phyloP scores from a whole-genome alignment of 2,113 vertebrate species.

The Pelecanoides urinatrix region DNA sequence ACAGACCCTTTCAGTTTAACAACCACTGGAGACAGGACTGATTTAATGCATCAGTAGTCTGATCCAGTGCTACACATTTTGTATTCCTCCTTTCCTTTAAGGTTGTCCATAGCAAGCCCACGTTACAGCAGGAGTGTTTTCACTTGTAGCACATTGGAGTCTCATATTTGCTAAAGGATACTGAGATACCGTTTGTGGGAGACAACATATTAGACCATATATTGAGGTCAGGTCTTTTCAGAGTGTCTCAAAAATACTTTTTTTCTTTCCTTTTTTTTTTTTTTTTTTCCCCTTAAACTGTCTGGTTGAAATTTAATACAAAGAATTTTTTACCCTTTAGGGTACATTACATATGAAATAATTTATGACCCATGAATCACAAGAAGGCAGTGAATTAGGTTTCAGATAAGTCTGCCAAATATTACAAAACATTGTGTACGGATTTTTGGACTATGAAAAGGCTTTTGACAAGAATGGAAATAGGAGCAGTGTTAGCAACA shows the following conservation, averaged over 20 bases:
- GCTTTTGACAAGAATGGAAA: slow-evolving; percentile 76
- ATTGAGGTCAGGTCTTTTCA: slow-evolving; percentile 40
- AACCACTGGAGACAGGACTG: background rate
- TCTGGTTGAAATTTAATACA: slow-evolving; percentile 69
- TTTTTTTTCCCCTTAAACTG: background rate
- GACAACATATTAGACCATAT: background rate
- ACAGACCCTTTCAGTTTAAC: background rate
- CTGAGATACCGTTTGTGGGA: background rate
- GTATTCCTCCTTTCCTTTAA: background rate
- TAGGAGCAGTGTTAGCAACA: slow-evolving; percentile 67
- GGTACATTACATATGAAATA: slow-evolving; percentile 72
- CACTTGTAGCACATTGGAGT: background rate
- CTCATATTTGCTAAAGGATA: slow-evolving; percentile 9
- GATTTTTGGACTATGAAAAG: slow-evolving; percentile 73
- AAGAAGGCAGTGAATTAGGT: slow-evolving; percentile 73
- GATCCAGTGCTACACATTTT: background rate
- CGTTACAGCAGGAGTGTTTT: background rate
- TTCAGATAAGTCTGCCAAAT: slow-evolving; percentile 74
- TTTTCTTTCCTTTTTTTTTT: background rate
- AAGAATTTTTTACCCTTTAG: slow-evolving; percentile 70
- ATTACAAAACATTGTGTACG: slow-evolving; percentile 74
- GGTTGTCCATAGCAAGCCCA: background rate
- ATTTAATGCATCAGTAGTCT: background rate
- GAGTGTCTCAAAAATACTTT: slow-evolving; percentile 26
- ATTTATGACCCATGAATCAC: slow-evolving; percentile 75